phyloP scores from a whole-genome alignment of 2,113 vertebrate genomes.

The Corynorhinus townsendii region DNA sequence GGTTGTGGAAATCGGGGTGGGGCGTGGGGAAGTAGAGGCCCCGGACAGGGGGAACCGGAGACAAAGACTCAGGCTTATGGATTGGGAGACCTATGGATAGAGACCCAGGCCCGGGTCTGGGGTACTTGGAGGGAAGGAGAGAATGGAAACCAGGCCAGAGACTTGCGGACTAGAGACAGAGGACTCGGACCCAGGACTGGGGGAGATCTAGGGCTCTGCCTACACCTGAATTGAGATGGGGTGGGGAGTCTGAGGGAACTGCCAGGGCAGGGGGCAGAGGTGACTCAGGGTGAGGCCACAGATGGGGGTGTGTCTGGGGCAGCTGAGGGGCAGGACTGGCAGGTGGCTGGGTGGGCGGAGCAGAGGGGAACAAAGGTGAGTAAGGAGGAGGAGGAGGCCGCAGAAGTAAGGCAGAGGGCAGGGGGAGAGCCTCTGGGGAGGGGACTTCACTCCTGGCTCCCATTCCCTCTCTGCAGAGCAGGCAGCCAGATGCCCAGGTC shows the following conservation, averaged over 20 bases:
- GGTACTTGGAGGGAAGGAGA: background rate
- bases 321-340: background rate
- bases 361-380: slow-evolving; percentile 53
- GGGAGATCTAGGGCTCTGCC: background rate
- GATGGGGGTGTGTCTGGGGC: background rate
- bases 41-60: background rate
- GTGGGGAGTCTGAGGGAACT: background rate
- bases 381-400: background rate
- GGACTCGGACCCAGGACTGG: background rate
- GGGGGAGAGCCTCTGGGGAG: background rate
- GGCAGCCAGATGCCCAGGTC: slow-evolving; percentile 37
- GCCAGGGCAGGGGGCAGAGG: background rate
- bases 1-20: background rate
- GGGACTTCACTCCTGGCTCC: background rate
- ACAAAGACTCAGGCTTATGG: background rate
- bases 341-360: background rate
- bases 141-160: background rate
- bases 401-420: background rate
- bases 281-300: background rate
- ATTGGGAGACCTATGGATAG: background rate
- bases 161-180: background rate
- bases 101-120: background rate
- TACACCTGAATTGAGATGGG: background rate
- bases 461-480: slow-evolving; percentile 20
- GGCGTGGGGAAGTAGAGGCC: background rate